Evolutionary conservation across 2,113 vertebrate genomes (phyloP).

Genomic region (Corydoras sp.): DNA sequence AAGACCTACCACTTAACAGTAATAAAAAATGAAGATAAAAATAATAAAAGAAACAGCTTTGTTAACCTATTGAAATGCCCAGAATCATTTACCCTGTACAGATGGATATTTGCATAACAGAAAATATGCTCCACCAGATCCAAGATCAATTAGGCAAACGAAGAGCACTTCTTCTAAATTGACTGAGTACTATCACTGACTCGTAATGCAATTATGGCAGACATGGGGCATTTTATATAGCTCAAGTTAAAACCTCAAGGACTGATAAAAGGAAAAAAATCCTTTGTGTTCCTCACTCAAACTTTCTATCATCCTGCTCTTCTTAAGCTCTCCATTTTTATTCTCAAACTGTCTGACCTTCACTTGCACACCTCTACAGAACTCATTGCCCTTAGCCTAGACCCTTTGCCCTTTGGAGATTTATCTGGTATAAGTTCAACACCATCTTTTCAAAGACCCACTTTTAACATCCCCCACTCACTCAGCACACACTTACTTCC

Average conservation of each 20-base stretch:
- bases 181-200: conserved; percentile 1
- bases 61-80: conserved; percentile 9
- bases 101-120: conserved; percentile 14
- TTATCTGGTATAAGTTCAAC: not conserved
- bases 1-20: not conserved
- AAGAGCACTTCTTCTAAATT: not conserved
- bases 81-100: conserved; percentile 3
- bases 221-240: conserved; percentile 4
- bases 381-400: not conserved
- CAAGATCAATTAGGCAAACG: not conserved
- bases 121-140: not conserved
- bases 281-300: not conserved
- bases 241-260: conserved; percentile 2
- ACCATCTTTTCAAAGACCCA: not conserved
- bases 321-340: not conserved
- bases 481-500: conserved; percentile 4
- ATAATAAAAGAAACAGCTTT: not conserved
- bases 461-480: too few relatives aligned
- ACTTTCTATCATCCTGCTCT: not conserved
- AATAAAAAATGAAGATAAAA: conserved; percentile 29
- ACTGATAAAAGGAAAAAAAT: not conserved
- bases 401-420: not conserved
- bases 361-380: not conserved
- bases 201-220: not conserved
- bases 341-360: not conserved